These are phyloP conservation scores for Musca domestica DNA, from an alignment of 1,140 invertebrate genomes.

Conservation along the genomic window DNA sequence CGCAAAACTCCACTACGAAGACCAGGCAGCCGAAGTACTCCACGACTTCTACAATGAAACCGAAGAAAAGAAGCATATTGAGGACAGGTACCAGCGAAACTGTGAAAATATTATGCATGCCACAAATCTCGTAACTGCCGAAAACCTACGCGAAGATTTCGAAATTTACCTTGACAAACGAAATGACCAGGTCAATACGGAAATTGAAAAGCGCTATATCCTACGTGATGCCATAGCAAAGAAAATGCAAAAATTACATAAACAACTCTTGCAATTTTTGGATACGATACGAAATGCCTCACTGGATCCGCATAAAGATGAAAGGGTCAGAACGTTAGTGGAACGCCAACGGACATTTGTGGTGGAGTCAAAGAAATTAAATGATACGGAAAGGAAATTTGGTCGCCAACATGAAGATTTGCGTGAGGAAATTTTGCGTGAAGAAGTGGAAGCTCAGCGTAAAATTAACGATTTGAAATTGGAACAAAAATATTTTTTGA, in stretches of 20 bases:
- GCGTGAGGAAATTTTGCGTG: slow-evolving; percentile 34
- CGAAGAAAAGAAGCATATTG: slow-evolving; percentile 34
- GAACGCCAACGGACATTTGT: slow-evolving; percentile 42
- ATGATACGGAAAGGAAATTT: slow-evolving; percentile 34
- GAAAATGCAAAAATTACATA: slow-evolving; percentile 38
- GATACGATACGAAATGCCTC: slow-evolving; percentile 37
- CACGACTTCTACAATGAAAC: slow-evolving; percentile 43
- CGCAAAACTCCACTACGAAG: slow-evolving; percentile 33
- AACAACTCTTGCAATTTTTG: slow-evolving; percentile 39
- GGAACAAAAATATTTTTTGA: slow-evolving; percentile 42
- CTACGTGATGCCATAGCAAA: slow-evolving; percentile 39
- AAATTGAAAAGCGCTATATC: slow-evolving; percentile 40
- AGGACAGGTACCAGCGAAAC: slow-evolving; percentile 36
- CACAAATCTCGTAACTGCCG: slow-evolving; percentile 35
- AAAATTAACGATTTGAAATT: slow-evolving; percentile 38
- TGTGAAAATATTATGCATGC: slow-evolving; percentile 46
- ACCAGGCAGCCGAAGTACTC: slow-evolving; percentile 40
- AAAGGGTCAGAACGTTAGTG: slow-evolving; percentile 37
- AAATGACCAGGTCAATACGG: slow-evolving; percentile 39
- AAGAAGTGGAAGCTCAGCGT: slow-evolving; percentile 37
- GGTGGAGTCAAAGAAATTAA: slow-evolving; percentile 36
- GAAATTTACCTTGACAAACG: slow-evolving; percentile 42
- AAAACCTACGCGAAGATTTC: slow-evolving; percentile 38
- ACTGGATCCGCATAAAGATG: slow-evolving; percentile 43
- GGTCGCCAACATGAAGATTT: slow-evolving; percentile 28